Evolutionary conservation across 2,888 invertebrate genomes (phyloP).

Genomic region (Hipparchia sbordonii): DNA sequence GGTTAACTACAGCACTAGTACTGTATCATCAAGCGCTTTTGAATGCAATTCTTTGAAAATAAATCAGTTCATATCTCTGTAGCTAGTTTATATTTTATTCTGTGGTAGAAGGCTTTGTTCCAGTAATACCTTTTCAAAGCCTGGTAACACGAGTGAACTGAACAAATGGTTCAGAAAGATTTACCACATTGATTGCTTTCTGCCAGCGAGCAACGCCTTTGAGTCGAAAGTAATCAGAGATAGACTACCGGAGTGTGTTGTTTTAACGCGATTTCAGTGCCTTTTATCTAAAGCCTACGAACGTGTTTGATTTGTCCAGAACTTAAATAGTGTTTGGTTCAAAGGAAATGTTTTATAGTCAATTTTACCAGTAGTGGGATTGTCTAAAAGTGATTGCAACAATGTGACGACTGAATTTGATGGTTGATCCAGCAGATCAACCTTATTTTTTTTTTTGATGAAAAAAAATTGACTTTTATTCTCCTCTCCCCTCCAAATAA

Average conservation of each 20-base stretch:
- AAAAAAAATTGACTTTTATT: too few relatives aligned
- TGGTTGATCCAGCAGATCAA: too few relatives aligned
- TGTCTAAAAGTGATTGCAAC: background rate
- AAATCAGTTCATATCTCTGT: background rate
- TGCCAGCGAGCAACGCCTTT: constrained; percentile 20
- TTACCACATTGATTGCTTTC: constrained; percentile 24
- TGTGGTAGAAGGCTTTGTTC: constrained; percentile 12
- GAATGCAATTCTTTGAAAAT: background rate
- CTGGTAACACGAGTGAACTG: constrained; percentile 15
- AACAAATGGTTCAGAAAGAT: constrained; percentile 23
- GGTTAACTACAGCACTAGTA: too few relatives aligned
- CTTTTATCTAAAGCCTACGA: constrained; percentile 6
- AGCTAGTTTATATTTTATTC: constrained; percentile 4
- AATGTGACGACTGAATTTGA: background rate
- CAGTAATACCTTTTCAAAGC: constrained; percentile 16
- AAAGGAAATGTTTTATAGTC: background rate
- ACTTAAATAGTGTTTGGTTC: background rate
- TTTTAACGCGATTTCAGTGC: constrained; percentile 20
- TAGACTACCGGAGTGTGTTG: constrained; percentile 15
- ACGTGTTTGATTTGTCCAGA: constrained; percentile 13
- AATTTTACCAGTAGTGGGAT: background rate
- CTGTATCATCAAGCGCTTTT: background rate
- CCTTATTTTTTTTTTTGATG: too few relatives aligned
- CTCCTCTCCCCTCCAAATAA: too few relatives aligned
- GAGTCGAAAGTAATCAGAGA: constrained; percentile 23